Base-by-base conservation (phyloP, 2,888 invertebrate species). In the Dichetophora obliterata region DNA sequence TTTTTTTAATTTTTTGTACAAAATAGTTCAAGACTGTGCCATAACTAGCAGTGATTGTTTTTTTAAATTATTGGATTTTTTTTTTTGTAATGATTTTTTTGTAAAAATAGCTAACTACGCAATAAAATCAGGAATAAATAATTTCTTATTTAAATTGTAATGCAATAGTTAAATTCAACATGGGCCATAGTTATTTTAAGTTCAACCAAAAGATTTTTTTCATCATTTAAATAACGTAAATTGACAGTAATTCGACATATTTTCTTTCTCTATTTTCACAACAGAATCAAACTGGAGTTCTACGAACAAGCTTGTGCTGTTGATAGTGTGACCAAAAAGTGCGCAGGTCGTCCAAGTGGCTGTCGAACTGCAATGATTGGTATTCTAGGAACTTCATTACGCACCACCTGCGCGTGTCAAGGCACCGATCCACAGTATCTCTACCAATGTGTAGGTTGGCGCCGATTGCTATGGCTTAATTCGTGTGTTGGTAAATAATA, bases 221-320 rank as follows among this genome's bases (percentile, higher is more conserved):
- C 5, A 52, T n/a, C 4, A 5, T 19, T 52, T 52, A 16, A 5
- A 16, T 19, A 2, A 52, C n/a, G n/a, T 19, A 16, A 52, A 52
- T 52, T 52, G n/a, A n/a, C n/a, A n/a, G n/a, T n/a, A n/a, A n/a
- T n/a, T n/a, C n/a, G n/a, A n/a, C n/a, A n/a, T n/a, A n/a, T n/a
- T n/a, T n/a, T 6, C 11, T 16, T 24, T 63, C 5, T 63, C 31
- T 0, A n/a, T 31, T n/a, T 24, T 63, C 75, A 66, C 79, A 96
- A 66, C 79, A 96, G 96, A 87, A 91, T 92, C 71, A 94, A 95
- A 81, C 90, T 97, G 83, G 96, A 97, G 88, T 93, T 94, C 89
- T 97, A 95, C 89, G 96, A 96, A 89, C 96, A 96, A 88, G 95
- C 95, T 83, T 97, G 97, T 89, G 96, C 96, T 0, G 96, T 96